Percentiles rank a stretch among this genome's conserved stretches.
Evolutionary conservation across 2,797 vertebrate species (phyloP).

Genomic region (Hafferia zeledoni): DNA sequence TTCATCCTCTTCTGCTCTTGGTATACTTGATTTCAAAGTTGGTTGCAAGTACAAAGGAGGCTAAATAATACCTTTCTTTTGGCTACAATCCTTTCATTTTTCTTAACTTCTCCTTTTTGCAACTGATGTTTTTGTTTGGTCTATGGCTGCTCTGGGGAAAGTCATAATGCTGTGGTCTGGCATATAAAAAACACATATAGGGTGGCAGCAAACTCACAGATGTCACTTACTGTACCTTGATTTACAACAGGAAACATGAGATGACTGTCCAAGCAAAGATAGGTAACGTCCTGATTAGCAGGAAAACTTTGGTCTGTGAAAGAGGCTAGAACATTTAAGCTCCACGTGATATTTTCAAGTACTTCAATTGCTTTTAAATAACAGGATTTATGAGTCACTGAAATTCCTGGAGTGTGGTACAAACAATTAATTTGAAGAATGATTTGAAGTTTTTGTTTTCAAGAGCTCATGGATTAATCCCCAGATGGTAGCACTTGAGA

Average conservation of each 20-base stretch:
- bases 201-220: neutral
- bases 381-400: constrained; percentile 43
- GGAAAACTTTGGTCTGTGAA: neutral
- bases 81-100: neutral
- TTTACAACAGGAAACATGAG: neutral
- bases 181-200: neutral
- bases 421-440: constrained; percentile 4
- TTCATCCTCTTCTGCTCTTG: neutral
- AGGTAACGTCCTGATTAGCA: neutral
- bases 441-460: neutral
- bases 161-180: neutral
- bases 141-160: neutral
- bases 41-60: neutral
- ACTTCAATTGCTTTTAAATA: constrained; percentile 31
- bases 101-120: neutral
- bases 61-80: neutral
- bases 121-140: neutral
- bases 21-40: neutral
- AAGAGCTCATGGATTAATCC: neutral
- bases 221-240: neutral
- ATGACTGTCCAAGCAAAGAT: neutral
- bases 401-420: neutral
- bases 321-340: neutral
- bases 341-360: neutral
- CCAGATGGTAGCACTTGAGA: neutral